These are phyloP conservation scores for Gymnocheta viridis DNA, from an alignment of 2,888 invertebrate genomes.

Conservation along the genomic window DNA sequence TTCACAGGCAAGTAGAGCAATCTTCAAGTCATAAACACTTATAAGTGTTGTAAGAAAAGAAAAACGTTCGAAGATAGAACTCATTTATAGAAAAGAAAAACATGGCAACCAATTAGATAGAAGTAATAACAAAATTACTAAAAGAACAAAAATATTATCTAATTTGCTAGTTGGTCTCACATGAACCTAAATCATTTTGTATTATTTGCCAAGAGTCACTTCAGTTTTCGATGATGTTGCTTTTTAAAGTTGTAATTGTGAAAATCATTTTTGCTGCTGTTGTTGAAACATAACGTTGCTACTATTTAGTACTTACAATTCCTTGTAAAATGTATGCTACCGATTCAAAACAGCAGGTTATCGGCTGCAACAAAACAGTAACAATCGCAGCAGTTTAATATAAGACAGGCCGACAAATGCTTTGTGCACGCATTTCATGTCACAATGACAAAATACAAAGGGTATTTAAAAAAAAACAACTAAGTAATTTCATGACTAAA, in stretches of 20 bases:
- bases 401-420: conserved; percentile 19
- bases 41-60: not conserved
- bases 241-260: conserved; percentile 17
- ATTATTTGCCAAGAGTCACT: conserved; percentile 1
- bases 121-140: conserved; percentile 26
- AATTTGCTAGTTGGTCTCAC: not conserved
- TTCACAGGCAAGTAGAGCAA: conserved; percentile 13
- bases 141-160: conserved; percentile 10
- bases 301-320: conserved; percentile 56
- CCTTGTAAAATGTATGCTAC: conserved; percentile 55
- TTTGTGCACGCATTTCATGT: conserved; percentile 61
- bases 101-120: conserved; percentile 44
- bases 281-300: conserved; percentile 56
- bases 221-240: not conserved
- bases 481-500: conserved; percentile 28
- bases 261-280: conserved; percentile 20
- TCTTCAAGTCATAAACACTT: conserved; percentile 39
- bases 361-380: conserved; percentile 37
- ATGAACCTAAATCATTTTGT: not conserved
- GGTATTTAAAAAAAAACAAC: not conserved
- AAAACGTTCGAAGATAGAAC: not conserved
- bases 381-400: conserved; percentile 7
- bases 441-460: conserved; percentile 39
- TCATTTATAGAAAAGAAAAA: conserved; percentile 9
- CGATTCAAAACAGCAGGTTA: conserved; percentile 61